phyloP scores from a whole-genome alignment of 2,888 invertebrate species.

The Charanyca ferruginea region DNA sequence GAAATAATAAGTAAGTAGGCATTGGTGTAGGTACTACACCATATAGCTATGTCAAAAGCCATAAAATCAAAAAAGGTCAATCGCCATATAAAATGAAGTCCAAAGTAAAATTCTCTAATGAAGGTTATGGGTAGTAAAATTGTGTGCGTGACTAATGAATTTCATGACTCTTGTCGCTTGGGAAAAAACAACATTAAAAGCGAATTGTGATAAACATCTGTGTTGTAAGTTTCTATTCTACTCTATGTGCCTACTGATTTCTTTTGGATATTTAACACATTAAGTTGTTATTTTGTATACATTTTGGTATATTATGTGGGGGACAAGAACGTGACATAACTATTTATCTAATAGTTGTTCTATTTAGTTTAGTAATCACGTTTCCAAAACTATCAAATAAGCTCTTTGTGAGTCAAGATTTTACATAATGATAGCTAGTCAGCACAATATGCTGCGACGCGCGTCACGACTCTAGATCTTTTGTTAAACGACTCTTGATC shows the following conservation, averaged over 20 bases:
- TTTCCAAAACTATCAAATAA: not conserved
- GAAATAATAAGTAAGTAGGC: not conserved
- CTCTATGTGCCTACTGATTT: conserved; percentile 36
- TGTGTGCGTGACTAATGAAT: conserved; percentile 59
- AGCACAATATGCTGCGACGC: too few relatives aligned
- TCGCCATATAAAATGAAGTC: conserved; percentile 36
- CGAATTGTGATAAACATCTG: conserved; percentile 56
- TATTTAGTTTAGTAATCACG: not conserved
- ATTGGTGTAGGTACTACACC: not conserved
- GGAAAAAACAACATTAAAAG: conserved; percentile 57
- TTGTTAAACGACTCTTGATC: too few relatives aligned
- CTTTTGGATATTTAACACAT: conserved; percentile 29
- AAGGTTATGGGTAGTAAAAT: conserved; percentile 48
- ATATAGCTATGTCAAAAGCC: not conserved
- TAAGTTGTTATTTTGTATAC: conserved; percentile 24
- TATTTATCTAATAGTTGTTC: not conserved
- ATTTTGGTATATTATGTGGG: not conserved
- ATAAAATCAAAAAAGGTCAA: conserved; percentile 36
- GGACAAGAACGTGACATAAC: not conserved
- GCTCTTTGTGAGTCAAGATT: too few relatives aligned
- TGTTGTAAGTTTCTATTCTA: conserved; percentile 49
- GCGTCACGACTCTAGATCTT: too few relatives aligned
- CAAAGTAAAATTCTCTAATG: conserved; percentile 27
- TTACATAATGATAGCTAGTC: too few relatives aligned
- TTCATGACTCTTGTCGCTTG: conserved; percentile 59